Conservation (phyloP, 2,797 vertebrate genomes). For the Champsocephalus esox region DNA sequence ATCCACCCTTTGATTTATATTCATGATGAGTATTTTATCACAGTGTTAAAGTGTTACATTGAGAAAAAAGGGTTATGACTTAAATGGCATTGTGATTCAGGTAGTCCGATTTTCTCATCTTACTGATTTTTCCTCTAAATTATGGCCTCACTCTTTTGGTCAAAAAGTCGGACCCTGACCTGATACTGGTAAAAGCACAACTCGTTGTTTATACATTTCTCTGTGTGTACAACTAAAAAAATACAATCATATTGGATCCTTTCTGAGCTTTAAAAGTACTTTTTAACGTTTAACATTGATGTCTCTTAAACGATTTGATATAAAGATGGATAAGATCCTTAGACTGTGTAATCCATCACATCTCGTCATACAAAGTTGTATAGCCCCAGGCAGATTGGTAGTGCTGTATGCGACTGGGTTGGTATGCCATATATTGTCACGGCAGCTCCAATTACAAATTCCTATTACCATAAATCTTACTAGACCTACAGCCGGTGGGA, state of each 20-base stretch:
- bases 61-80: neutral
- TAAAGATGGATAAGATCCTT: conserved; percentile 41
- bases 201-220: no score
- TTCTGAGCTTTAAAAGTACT: neutral
- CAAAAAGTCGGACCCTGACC: no score
- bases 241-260: no score
- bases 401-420: no score
- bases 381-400: conserved; percentile 21
- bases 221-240: no score
- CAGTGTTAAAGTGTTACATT: neutral
- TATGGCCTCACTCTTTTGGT: no score
- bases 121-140: no score
- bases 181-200: no score
- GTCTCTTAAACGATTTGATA: conserved; percentile 5
- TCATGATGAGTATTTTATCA: neutral
- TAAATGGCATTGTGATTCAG: neutral
- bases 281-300: neutral
- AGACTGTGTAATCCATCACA: conserved; percentile 49
- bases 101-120: no score
- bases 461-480: conserved; percentile 28
- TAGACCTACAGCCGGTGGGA: conserved; percentile 3
- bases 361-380: conserved; percentile 34
- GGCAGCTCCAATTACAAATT: conserved; percentile 12
- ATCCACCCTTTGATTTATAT: neutral
- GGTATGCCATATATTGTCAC: conserved; percentile 43